Conservation (phyloP, 2,113 vertebrate species). For the Podocnemis expansa region DNA sequence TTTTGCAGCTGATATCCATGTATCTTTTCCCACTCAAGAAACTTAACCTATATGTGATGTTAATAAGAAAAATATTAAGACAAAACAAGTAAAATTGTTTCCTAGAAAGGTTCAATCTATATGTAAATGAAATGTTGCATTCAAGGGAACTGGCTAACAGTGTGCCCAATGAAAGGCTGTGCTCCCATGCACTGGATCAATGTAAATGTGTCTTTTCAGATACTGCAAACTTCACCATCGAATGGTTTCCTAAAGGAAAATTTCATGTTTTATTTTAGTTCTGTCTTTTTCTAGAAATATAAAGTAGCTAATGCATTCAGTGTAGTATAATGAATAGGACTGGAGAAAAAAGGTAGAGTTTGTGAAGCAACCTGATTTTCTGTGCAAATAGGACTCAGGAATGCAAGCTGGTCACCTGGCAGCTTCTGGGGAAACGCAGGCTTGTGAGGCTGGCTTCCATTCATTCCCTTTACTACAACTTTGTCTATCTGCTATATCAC, state of each 20-base stretch:
- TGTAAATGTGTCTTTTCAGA: conserved; percentile 58
- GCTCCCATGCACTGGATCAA: not conserved
- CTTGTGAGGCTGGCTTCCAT: not conserved
- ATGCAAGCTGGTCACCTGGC: not conserved
- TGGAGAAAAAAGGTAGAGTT: not conserved
- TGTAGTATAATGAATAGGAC: rapidly evolving
- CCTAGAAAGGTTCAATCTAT: conserved; percentile 70
- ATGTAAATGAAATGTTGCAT: conserved; percentile 65
- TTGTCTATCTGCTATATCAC: not conserved
- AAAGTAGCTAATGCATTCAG: not conserved
- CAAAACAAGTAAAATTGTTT: conserved; percentile 72
- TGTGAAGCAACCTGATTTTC: not conserved
- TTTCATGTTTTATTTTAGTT: not conserved
- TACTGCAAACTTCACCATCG: conserved; percentile 34
- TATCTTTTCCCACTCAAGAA: conserved; percentile 24
- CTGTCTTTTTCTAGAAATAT: not conserved
- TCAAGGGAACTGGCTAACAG: conserved; percentile 36
- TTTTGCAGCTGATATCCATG: conserved; percentile 47
- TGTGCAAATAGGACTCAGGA: not conserved
- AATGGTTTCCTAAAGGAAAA: conserved; percentile 44
- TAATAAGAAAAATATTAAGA: conserved; percentile 74
- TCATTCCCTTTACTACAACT: not conserved
- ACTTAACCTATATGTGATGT: conserved; percentile 53
- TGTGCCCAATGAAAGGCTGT: conserved; percentile 47
- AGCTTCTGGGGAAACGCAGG: not conserved